Evolutionary conservation across 1,140 invertebrate species (phyloP).

Genomic region (Cydia pomonella): DNA sequence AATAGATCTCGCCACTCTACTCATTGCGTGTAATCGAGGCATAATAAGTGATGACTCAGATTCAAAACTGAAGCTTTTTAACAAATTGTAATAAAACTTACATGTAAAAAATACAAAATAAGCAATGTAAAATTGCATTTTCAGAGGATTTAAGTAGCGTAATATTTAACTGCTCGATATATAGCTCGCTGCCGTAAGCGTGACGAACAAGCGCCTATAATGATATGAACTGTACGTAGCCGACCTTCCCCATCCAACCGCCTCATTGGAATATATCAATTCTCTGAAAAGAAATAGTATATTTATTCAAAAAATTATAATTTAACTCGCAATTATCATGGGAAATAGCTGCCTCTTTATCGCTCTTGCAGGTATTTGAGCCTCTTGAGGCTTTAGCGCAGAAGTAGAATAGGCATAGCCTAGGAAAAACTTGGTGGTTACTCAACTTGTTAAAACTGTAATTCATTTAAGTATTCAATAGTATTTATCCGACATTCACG

Average conservation of each 20-base stretch:
- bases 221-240: constrained; percentile 30
- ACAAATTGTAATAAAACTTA: constrained; percentile 15
- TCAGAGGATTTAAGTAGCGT: neutral
- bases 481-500: no score
- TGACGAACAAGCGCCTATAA: constrained; percentile 16
- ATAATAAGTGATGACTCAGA: constrained; percentile 6
- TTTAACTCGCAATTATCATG: no score
- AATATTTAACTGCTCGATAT: neutral
- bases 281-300: constrained; percentile 39
- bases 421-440: no score
- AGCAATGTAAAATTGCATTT: constrained; percentile 28
- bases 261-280: constrained; percentile 43
- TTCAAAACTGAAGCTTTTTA: constrained; percentile 20
- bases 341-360: no score
- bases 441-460: no score
- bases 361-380: no score
- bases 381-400: no score
- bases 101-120: constrained; percentile 25
- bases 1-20: neutral
- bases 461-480: no score
- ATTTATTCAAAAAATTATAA: neutral
- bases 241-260: constrained; percentile 45
- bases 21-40: neutral
- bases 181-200: constrained; percentile 20
- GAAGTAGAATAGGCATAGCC: no score